Conservation (phyloP, 92 coral and sea anemone genomes). For the Ricordea florida region DNA sequence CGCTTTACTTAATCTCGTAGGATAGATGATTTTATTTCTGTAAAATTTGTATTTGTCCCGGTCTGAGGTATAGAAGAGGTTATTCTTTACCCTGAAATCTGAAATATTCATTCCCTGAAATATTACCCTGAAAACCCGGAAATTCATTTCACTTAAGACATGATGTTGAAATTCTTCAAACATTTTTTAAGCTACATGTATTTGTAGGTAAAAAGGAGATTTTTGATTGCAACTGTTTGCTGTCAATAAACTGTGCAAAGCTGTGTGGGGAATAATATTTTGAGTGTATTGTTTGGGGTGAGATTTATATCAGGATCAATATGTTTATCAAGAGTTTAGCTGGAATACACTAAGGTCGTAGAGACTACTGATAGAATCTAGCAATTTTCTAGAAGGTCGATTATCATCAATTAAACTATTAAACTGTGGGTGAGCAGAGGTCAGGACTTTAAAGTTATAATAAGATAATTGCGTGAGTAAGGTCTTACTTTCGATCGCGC, state of each 20-base stretch:
- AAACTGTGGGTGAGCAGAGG: conserved; percentile 23
- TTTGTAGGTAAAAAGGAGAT: conserved; percentile 21
- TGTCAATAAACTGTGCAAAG: conserved; percentile 23
- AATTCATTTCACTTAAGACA: conserved; percentile 36
- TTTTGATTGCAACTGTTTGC: conserved; percentile 18
- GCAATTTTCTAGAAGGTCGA: conserved; percentile 24
- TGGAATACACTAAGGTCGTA: conserved; percentile 19
- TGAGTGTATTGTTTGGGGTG: conserved; percentile 3
- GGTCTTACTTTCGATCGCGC: conserved; percentile 3
- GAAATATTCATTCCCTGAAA: too few relatives aligned
- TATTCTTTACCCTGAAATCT: too few relatives aligned
- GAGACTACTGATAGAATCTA: conserved; percentile 16
- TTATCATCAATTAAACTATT: conserved; percentile 23
- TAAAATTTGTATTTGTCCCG: too few relatives aligned
- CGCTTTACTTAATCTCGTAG: too few relatives aligned
- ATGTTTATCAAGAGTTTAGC: conserved; percentile 20
- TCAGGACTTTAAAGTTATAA: conserved; percentile 5
- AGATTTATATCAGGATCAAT: conserved; percentile 19
- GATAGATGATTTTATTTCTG: too few relatives aligned
- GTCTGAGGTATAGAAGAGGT: too few relatives aligned
- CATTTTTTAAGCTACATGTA: conserved; percentile 47
- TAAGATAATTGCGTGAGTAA: conserved; percentile 12
- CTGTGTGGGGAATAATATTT: conserved; percentile 45
- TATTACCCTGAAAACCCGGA: conserved; percentile 29
- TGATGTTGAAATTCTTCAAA: conserved; percentile 54